These are phyloP conservation scores for Condylura cristata DNA, from an alignment of 2,113 vertebrate genomes.

Conservation along the genomic window DNA sequence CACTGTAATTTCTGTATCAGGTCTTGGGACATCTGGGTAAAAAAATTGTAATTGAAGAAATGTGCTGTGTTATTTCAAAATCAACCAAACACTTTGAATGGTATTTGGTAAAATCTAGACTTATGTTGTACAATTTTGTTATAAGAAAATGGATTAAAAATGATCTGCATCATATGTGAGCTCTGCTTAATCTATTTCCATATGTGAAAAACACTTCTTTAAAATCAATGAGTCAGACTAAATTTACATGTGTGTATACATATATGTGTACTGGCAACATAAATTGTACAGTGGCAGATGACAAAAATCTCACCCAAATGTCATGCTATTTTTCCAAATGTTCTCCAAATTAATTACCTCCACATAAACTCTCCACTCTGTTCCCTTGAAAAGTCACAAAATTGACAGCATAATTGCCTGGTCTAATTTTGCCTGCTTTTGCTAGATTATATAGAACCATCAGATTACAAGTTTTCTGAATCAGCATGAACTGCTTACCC, in stretches of 20 bases:
- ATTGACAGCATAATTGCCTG: background rate
- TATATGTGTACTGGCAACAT: background rate
- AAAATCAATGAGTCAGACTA: background rate
- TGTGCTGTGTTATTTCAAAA: background rate
- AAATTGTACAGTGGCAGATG: background rate
- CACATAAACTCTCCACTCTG: background rate
- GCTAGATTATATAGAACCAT: background rate
- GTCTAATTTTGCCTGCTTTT: background rate
- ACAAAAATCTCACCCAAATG: background rate
- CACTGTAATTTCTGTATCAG: background rate
- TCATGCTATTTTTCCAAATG: background rate
- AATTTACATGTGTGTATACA: background rate
- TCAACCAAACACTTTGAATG: background rate
- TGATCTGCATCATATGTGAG: background rate
- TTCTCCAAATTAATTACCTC: background rate
- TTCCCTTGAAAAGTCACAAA: conserved; percentile 16
- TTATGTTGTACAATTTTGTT: background rate
- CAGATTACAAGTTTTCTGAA: background rate
- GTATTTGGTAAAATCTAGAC: background rate
- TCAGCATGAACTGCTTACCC: background rate
- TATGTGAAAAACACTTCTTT: background rate
- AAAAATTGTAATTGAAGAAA: background rate
- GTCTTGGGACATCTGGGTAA: background rate
- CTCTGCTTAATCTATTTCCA: background rate
- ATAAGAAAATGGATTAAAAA: background rate